Evolutionary conservation across 2,113 vertebrate species (phyloP), one percentile per base, ranked within the genome.

Genomic region (Capreolus pygargus): DNA sequence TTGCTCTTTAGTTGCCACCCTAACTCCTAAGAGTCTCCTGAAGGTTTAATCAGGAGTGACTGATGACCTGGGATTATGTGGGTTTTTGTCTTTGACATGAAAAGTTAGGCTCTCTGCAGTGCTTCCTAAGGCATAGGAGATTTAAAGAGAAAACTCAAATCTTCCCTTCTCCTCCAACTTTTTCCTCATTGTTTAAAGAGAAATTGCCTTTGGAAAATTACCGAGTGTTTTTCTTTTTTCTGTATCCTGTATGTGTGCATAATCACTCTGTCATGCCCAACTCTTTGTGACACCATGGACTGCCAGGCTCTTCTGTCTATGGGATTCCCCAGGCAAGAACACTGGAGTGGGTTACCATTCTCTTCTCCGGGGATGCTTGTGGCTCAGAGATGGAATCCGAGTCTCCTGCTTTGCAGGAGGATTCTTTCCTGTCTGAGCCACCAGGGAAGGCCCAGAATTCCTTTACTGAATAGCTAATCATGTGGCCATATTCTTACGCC

Each of bases 171-270:
- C 39, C 25, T 21, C 25, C 50, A 47, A 27, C 23, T 54, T 10
- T 28, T 15, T 17, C 12, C 30, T 27, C 19, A 27, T 6, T 64
- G 16, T 96, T 85, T 91, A 52, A 93, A 84, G 58, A 70, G 33
- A 95, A 90, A 79, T 86, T 82, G 78, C 78, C 64, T 96, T 96
- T 74, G 82, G 64, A 91, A 97, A 96, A 96, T 76, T 81, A 47
- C 82, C 54, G 81, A 45, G 23, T 21, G 19, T 15, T 83, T 17
- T 36, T 67, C 39, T 60, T 60, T 7, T 6, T 3, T 7, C 87
- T 60, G 7, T 23, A 94, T 76, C 58, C 36, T 74, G 67, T 74
- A 1, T 74, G 36, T 74, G 10, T 25, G 36, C 3, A 6, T 74
- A 14, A 43, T 25, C 70, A 74, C 5, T 76, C 70, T 43, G 70